Evolutionary conservation across 2,113 vertebrate genomes (phyloP).

Genomic region (Pyrgilauda ruficollis): DNA sequence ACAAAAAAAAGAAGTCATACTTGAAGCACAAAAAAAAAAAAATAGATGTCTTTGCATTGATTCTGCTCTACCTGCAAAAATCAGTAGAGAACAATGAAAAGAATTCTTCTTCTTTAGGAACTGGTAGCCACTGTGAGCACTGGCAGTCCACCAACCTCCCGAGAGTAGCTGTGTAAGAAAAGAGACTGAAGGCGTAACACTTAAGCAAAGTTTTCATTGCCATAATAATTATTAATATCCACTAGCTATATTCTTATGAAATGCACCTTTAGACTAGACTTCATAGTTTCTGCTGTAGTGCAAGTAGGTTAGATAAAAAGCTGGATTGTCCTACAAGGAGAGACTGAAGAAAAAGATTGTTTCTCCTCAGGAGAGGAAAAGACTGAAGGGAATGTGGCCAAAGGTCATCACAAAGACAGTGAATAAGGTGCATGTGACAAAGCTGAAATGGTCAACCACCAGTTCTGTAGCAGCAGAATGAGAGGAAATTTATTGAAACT

Average conservation of each 20-base stretch:
- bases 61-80: neutral
- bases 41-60: neutral
- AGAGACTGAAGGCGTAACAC: neutral
- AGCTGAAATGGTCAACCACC: neutral
- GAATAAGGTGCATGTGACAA: neutral
- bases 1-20: neutral
- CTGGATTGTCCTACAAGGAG: neutral
- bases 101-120: neutral
- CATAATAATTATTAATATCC: neutral
- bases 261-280: neutral
- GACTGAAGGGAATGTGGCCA: rapidly evolving
- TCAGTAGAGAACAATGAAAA: neutral
- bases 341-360: neutral
- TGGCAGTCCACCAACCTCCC: neutral
- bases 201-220: neutral
- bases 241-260: neutral
- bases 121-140: neutral
- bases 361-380: neutral
- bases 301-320: neutral
- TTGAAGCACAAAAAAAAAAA: neutral
- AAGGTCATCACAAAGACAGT: neutral
- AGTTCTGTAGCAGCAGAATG: neutral
- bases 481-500: neutral
- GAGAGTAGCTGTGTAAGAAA: neutral
- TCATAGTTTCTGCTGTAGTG: neutral